These are phyloP conservation scores for Halisarca cf. caerulea DNA, from an alignment of 37 sponge, comb jelly and placozoan species.

Conservation along the genomic window DNA sequence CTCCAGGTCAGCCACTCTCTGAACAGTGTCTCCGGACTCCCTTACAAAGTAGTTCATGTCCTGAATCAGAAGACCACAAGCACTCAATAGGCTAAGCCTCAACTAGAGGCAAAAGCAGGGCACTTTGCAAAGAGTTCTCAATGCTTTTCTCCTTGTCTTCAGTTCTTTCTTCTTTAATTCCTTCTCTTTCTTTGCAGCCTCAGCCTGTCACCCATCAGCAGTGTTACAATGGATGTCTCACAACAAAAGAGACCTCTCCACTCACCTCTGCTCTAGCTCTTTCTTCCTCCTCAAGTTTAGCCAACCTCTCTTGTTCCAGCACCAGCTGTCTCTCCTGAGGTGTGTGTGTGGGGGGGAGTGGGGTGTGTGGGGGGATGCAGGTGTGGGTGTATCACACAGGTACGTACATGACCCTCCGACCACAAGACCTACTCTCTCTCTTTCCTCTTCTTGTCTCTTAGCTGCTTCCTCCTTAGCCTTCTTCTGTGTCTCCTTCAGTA, in stretches of 20 bases:
- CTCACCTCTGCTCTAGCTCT: constrained; percentile 56
- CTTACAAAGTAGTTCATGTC: constrained; percentile 64
- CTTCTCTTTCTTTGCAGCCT: constrained; percentile 60
- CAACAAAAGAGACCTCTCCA: not conserved
- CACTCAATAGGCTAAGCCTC: not conserved
- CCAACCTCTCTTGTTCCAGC: constrained; percentile 69
- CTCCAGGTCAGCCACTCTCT: constrained; percentile 71
- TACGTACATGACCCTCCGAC: not conserved
- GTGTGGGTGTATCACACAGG: not conserved
- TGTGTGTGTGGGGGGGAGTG: no score
- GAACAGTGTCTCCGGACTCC: constrained; percentile 44
- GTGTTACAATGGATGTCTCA: no score
- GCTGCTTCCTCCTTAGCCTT: constrained; percentile 75
- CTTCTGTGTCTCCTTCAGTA: constrained; percentile 74
- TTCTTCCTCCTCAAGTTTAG: constrained; percentile 62
- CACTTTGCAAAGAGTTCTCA: constrained; percentile 72
- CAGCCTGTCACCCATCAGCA: no score
- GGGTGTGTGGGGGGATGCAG: no score
- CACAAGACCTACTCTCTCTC: constrained; percentile 40
- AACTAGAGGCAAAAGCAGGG: not conserved
- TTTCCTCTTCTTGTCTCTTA: constrained; percentile 52
- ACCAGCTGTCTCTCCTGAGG: constrained; percentile 63
- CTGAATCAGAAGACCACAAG: constrained; percentile 15
- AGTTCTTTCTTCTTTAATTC: constrained; percentile 71
- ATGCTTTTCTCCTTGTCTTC: constrained; percentile 73